These are phyloP conservation scores for Lichenostomus cassidix DNA, from an alignment of 2,113 vertebrate species.

Conservation along the genomic window DNA sequence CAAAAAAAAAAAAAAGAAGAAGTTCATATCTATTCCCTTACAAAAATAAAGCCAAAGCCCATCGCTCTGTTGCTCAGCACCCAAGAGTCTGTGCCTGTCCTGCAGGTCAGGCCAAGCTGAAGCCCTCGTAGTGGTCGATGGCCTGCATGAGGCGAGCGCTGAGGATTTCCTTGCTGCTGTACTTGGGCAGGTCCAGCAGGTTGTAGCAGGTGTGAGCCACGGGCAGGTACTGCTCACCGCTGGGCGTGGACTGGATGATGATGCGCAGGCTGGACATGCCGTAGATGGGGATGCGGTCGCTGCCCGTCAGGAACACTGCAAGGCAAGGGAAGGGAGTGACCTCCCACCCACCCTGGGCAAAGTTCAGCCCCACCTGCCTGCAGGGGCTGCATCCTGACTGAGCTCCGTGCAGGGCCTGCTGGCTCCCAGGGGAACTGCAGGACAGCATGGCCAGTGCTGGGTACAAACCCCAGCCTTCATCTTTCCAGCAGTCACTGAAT, in stretches of 20 bases:
- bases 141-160: conserved; percentile 84
- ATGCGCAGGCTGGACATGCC: conserved; percentile 95
- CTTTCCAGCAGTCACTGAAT: neutral
- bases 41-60: conserved; percentile 74
- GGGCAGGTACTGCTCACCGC: conserved; percentile 88
- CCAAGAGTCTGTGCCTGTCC: neutral
- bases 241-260: conserved; percentile 89
- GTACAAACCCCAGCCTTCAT: neutral
- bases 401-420: rapidly evolving
- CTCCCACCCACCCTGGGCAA: rapidly evolving
- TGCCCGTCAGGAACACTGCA: conserved; percentile 94
- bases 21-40: conserved; percentile 45
- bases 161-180: conserved; percentile 91
- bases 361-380: neutral
- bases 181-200: conserved; percentile 94
- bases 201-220: conserved; percentile 99
- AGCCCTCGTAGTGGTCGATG: conserved; percentile 95
- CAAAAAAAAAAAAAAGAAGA: neutral
- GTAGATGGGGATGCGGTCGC: conserved; percentile 96
- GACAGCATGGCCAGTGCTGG: neutral
- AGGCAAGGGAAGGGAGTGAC: neutral
- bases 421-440: neutral
- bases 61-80: neutral
- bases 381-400: rapidly evolving
- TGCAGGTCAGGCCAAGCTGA: conserved; percentile 87